Evolutionary conservation across 1,140 invertebrate species (phyloP).

Genomic region (Thaumetopoea pityocampa): DNA sequence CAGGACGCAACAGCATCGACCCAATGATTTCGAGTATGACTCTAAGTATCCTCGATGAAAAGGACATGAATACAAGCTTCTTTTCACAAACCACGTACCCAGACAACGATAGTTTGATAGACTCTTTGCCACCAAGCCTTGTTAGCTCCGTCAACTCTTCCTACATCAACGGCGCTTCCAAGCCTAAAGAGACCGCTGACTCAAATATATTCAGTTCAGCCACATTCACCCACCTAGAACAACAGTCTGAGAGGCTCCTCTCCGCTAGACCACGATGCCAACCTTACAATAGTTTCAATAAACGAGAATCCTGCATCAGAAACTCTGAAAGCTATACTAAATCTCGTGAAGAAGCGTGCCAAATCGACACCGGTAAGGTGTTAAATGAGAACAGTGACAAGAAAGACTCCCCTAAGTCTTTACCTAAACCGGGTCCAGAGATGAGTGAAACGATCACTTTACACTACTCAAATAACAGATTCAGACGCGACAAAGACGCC

Average conservation of each 20-base stretch:
- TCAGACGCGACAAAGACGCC: slow-evolving; percentile 42
- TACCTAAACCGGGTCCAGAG: slow-evolving; percentile 37
- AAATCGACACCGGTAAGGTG: slow-evolving; percentile 58
- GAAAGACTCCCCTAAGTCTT: slow-evolving; percentile 36
- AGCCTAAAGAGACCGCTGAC: slow-evolving; percentile 51
- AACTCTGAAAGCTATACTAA: slow-evolving; percentile 62
- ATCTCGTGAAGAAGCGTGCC: slow-evolving; percentile 55
- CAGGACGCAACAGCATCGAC: slow-evolving; percentile 58
- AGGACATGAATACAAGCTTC: slow-evolving; percentile 74
- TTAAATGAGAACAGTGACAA: slow-evolving; percentile 60
- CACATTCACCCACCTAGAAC: slow-evolving; percentile 67
- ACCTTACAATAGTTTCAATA: slow-evolving; percentile 54
- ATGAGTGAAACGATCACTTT: slow-evolving; percentile 62
- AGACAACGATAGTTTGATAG: slow-evolving; percentile 67
- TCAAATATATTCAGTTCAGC: slow-evolving; percentile 70
- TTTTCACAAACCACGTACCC: slow-evolving; percentile 71
- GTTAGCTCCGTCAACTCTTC: slow-evolving; percentile 69
- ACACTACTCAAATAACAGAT: slow-evolving; percentile 59
- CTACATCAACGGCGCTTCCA: slow-evolving; percentile 47
- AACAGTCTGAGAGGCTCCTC: slow-evolving; percentile 58
- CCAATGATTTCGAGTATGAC: slow-evolving; percentile 73
- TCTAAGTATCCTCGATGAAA: slow-evolving; percentile 69
- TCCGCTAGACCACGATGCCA: slow-evolving; percentile 49
- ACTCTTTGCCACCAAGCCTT: slow-evolving; percentile 62
- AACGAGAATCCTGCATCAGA: slow-evolving; percentile 46